Percentiles rank a stretch among this genome's conserved stretches.
Evolutionary conservation across 2,888 invertebrate genomes (phyloP).

Genomic region (Drosophila mimica): DNA sequence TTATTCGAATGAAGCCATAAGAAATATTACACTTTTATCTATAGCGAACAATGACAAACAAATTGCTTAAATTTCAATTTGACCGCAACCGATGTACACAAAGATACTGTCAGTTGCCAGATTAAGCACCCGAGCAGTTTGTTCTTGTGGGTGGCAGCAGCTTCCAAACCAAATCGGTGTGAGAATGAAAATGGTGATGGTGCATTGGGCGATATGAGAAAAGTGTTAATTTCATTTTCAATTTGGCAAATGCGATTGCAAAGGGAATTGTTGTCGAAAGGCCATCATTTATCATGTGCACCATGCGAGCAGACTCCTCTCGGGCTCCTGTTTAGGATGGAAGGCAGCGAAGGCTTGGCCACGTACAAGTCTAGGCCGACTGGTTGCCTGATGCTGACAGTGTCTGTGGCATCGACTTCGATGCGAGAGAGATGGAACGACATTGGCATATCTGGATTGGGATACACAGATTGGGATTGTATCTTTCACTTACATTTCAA

Average conservation of each 20-base stretch:
- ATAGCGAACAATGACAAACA: conserved; percentile 76
- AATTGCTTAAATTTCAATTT: conserved; percentile 79
- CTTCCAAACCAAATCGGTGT: conserved; percentile 18
- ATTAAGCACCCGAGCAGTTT: conserved; percentile 36
- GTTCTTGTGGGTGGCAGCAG: conserved; percentile 41
- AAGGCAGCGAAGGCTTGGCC: conserved; percentile 7
- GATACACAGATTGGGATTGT: conserved; percentile 80
- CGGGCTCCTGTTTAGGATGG: conserved; percentile 5
- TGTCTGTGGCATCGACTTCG: conserved; percentile 43
- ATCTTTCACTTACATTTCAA: conserved; percentile 83
- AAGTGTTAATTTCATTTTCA: conserved; percentile 81
- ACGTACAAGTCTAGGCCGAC: conserved; percentile 24
- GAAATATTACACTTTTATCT: conserved; percentile 55
- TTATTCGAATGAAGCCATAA: background rate
- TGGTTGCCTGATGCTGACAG: conserved; percentile 39
- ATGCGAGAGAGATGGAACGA: conserved; percentile 44
- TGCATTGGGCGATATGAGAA: conserved; percentile 25
- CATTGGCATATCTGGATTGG: conserved; percentile 65
- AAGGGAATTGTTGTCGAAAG: conserved; percentile 78
- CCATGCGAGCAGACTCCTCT: conserved; percentile 35
- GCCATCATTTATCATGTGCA: conserved; percentile 83
- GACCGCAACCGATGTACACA: conserved; percentile 54
- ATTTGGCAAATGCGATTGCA: conserved; percentile 77
- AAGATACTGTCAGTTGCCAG: conserved; percentile 43
- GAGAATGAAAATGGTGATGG: conserved; percentile 13